phyloP scores from a whole-genome alignment of 2,888 invertebrate species.

The Phortica okadai region DNA sequence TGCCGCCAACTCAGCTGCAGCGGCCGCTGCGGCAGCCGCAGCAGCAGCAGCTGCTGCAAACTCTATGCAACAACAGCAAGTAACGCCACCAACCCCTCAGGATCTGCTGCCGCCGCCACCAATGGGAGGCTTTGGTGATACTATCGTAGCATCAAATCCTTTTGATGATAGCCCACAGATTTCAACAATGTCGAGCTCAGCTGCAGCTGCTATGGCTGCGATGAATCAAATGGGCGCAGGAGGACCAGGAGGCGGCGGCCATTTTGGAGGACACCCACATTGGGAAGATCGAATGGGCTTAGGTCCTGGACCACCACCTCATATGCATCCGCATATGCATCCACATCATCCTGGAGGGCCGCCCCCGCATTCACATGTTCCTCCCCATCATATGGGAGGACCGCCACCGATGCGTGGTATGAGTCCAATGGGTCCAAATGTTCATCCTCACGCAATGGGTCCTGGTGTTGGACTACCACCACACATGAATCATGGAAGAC shows the following conservation, averaged over 20 bases:
- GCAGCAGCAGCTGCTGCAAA: slow-evolving; percentile 75
- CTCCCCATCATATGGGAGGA: slow-evolving; percentile 81
- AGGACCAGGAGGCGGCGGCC: slow-evolving; percentile 64
- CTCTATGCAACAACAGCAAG: slow-evolving; percentile 83
- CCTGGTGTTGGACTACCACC: slow-evolving; percentile 73
- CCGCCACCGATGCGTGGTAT: slow-evolving; percentile 77
- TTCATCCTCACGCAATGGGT: slow-evolving; percentile 71
- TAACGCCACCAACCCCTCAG: slow-evolving; percentile 84
- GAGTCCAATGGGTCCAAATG: slow-evolving; percentile 71
- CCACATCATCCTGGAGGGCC: slow-evolving; percentile 82
- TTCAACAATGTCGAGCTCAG: slow-evolving; percentile 75
- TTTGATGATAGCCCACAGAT: slow-evolving; percentile 90
- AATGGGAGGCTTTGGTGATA: slow-evolving; percentile 92
- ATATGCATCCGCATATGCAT: slow-evolving; percentile 82
- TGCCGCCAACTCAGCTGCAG: slow-evolving; percentile 79
- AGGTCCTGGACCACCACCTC: slow-evolving; percentile 78
- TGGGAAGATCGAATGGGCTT: slow-evolving; percentile 78
- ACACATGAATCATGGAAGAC: slow-evolving; percentile 73
- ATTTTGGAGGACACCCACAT: slow-evolving; percentile 67
- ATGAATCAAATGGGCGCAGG: slow-evolving; percentile 80
- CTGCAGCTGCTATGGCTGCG: slow-evolving; percentile 79
- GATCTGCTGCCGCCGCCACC: slow-evolving; percentile 87
- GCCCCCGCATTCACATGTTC: slow-evolving; percentile 78
- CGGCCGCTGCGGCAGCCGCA: slow-evolving; percentile 74
- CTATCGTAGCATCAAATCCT: slow-evolving; percentile 95